Percentiles rank a stretch among this genome's conserved stretches.
Evolutionary conservation across 2,113 vertebrate genomes (phyloP).

Genomic region (Sturnira hondurensis): DNA sequence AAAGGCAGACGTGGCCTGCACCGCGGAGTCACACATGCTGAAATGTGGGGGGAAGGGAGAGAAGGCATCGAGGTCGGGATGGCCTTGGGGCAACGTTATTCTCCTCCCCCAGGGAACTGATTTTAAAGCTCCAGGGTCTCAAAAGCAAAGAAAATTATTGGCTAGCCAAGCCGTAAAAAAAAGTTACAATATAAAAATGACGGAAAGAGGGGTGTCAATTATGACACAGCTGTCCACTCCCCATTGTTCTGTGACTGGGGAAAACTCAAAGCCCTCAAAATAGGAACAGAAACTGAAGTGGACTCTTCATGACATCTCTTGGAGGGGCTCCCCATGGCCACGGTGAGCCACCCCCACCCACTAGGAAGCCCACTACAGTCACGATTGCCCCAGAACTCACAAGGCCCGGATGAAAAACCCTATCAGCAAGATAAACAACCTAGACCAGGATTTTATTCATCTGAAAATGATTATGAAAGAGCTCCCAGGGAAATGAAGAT

Average conservation of each 20-base stretch:
- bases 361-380: not conserved
- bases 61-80: not conserved
- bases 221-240: not conserved
- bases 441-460: conserved; percentile 40
- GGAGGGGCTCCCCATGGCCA: not conserved
- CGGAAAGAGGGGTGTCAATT: not conserved
- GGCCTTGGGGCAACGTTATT: not conserved
- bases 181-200: not conserved
- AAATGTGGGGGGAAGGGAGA: not conserved
- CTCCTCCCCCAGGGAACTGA: not conserved
- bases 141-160: not conserved
- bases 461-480: conserved; percentile 46
- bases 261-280: not conserved
- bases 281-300: not conserved
- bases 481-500: conserved; percentile 50
- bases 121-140: not conserved
- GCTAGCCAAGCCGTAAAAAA: not conserved
- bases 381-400: not conserved
- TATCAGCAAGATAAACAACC: conserved; percentile 46
- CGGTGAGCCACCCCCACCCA: not conserved
- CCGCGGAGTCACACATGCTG: not conserved
- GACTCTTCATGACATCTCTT: not conserved
- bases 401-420: not conserved
- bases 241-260: not conserved
- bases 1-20: not conserved